Conservation (phyloP, 2,888 invertebrate species). For the Melangyna quadrimaculata region DNA sequence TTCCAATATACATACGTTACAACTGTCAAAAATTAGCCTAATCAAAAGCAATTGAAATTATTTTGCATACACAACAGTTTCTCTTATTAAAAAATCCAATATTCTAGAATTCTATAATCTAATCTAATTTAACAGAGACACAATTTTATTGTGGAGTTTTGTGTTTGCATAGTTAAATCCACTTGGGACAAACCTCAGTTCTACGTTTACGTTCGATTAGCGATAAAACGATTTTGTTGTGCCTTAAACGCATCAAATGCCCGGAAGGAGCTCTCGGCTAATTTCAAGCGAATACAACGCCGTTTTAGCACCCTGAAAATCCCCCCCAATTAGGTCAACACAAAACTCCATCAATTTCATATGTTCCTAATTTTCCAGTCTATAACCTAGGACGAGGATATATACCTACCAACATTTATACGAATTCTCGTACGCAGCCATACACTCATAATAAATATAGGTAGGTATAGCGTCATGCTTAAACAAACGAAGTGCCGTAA, state of each 20-base stretch:
- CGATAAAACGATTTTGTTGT: constrained; percentile 50
- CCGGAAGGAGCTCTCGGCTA: constrained; percentile 56
- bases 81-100: constrained; percentile 19
- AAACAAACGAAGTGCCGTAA: constrained; percentile 38
- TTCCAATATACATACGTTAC: no score
- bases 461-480: neutral
- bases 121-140: constrained; percentile 22
- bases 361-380: constrained; percentile 10
- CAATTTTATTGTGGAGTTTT: constrained; percentile 12
- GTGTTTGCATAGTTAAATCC: constrained; percentile 27
- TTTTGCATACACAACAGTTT: neutral
- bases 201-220: constrained; percentile 66
- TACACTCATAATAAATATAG: neutral
- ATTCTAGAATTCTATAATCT: constrained; percentile 37
- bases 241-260: constrained; percentile 52
- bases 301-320: neutral
- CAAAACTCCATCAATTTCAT: constrained; percentile 49
- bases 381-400: neutral
- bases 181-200: constrained; percentile 65
- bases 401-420: neutral
- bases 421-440: neutral
- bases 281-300: constrained; percentile 3
- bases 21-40: neutral
- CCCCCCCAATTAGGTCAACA: constrained; percentile 64
- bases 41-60: constrained; percentile 11